Evolutionary conservation across 2,888 invertebrate genomes (phyloP), one percentile per base, ranked within the genome.

Genomic region (Trichacis sp.): DNA sequence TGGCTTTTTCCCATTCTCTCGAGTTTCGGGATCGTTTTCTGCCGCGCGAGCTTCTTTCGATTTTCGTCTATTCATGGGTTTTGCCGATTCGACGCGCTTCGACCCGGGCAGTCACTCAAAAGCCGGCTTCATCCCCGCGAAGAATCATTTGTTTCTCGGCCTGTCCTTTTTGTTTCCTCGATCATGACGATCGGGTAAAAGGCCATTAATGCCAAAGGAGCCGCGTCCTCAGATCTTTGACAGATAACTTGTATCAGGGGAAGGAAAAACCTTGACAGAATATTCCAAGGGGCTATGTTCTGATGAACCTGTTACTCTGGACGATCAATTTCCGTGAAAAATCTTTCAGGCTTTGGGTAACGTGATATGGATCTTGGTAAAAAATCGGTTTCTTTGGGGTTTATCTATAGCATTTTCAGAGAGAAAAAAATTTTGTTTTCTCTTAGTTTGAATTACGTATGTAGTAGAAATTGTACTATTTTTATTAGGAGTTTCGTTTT

Each of bases 181-280:
- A n/a, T n/a, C n/a, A n/a, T 33, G 33, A 33, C 33, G 33, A 33
- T 33, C 33, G 33, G 33, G 33, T 33, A 6, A 33, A 33, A 9
- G 33, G 5, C 33, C n/a, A 33, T 33, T 33, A 33, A 2, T n/a
- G n/a, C 2, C n/a, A 48, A 48, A 55, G 47, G 55, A 38, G 33
- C 55, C 48, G 55, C 40, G 12, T 20, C 38, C 38, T n/a, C 24
- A 55, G 55, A 51, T 40, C 51, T 40, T 40, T 9, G 2, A 1
- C n/a, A 5, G 51, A 47, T 58, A 40, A 46, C 24, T 24, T 55
- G 55, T 33, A 33, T n/a, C 33, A 33, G 33, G n/a, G 9, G 33
- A 9, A 33, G 9, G 33, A 9, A 11, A 33, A 33, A n/a, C n/a
- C 11, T 3, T 33, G 33, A 33, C 33, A 33, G n/a, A 24, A 24